A percentile compares a stretch with the other conserved stretches of the same genome.
Conservation (phyloP, 2,113 vertebrate genomes). For the Heterotis niloticus region DNA sequence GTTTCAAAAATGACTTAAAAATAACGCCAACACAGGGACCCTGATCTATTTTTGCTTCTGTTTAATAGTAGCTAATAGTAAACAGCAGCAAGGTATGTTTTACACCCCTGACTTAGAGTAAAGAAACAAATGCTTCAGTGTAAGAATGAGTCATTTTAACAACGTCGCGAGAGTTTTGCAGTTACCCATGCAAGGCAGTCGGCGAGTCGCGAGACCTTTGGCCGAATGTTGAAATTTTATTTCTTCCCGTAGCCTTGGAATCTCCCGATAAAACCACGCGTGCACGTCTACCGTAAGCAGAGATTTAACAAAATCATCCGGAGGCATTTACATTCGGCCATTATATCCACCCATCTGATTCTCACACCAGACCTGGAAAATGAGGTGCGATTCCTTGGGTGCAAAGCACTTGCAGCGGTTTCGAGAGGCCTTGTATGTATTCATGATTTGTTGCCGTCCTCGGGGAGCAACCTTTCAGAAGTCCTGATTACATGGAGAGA, state of each 20-base stretch:
- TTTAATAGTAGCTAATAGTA: conserved; percentile 63
- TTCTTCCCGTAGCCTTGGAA: neutral
- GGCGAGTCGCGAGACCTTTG: too few relatives aligned
- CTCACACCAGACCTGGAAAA: conserved; percentile 40
- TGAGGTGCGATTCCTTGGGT: conserved; percentile 44
- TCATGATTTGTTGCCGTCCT: conserved; percentile 61
- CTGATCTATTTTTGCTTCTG: conserved; percentile 50
- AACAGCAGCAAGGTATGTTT: conserved; percentile 64
- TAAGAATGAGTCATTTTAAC: neutral
- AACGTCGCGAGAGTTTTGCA: too few relatives aligned
- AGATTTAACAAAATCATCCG: conserved; percentile 36
- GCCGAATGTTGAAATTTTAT: neutral
- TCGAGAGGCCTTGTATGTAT: conserved; percentile 56
- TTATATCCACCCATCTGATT: conserved; percentile 38
- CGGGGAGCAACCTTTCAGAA: conserved; percentile 69
- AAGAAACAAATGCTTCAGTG: neutral
- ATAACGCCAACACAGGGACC: conserved; percentile 50
- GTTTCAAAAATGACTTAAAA: conserved; percentile 36
- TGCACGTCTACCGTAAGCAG: conserved; percentile 16
- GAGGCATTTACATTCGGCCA: conserved; percentile 51
- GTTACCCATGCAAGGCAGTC: too few relatives aligned
- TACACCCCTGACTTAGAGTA: conserved; percentile 75
- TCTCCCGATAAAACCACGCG: neutral
- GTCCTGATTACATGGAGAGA: conserved; percentile 66
- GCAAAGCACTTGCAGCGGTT: conserved; percentile 42